Percentiles rank a stretch among this genome's conserved stretches.
Evolutionary conservation across 1,140 invertebrate genomes (phyloP).

Genomic region (Anoplolepis gracilipes): DNA sequence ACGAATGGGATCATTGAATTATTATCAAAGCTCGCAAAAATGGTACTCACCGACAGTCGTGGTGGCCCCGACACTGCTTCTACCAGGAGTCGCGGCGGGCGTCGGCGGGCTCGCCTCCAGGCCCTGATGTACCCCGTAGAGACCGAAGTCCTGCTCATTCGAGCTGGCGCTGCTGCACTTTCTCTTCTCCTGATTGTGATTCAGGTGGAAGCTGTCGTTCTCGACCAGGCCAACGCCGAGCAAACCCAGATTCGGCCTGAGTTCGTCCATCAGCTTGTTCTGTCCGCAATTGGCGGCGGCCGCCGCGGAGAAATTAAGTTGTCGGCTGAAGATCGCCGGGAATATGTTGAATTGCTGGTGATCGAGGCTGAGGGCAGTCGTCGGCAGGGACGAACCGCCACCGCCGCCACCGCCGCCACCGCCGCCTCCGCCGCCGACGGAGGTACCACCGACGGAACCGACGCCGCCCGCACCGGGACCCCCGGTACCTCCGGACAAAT

Average conservation of each 20-base stretch:
- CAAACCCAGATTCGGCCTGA: conserved; percentile 92
- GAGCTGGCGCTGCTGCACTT: conserved; percentile 92
- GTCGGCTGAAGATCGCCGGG: conserved; percentile 94
- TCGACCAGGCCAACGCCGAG: conserved; percentile 92
- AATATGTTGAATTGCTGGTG: conserved; percentile 96
- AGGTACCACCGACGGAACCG: conserved; percentile 78
- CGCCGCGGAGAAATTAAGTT: conserved; percentile 92
- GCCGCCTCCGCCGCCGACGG: conserved; percentile 73
- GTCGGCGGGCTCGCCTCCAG: conserved; percentile 84
- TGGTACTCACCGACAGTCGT: conserved; percentile 80
- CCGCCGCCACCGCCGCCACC: conserved; percentile 64
- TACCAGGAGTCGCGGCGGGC: conserved; percentile 88
- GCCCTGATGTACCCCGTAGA: conserved; percentile 87
- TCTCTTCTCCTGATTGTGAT: conserved; percentile 87
- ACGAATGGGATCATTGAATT: neutral
- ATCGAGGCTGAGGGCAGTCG: conserved; percentile 86
- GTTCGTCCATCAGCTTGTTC: conserved; percentile 93
- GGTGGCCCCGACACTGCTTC: conserved; percentile 81
- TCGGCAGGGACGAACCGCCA: conserved; percentile 79
- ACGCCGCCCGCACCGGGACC: conserved; percentile 81
- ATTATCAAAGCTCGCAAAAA: neutral
- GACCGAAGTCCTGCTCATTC: conserved; percentile 92
- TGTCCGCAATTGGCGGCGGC: conserved; percentile 89
- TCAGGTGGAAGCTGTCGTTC: conserved; percentile 89
- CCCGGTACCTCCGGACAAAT: conserved; percentile 84